Percentiles rank a stretch among this genome's conserved stretches.
Evolutionary conservation across 92 coral and sea anemone species (phyloP).

Genomic region (Bergia sp.): DNA sequence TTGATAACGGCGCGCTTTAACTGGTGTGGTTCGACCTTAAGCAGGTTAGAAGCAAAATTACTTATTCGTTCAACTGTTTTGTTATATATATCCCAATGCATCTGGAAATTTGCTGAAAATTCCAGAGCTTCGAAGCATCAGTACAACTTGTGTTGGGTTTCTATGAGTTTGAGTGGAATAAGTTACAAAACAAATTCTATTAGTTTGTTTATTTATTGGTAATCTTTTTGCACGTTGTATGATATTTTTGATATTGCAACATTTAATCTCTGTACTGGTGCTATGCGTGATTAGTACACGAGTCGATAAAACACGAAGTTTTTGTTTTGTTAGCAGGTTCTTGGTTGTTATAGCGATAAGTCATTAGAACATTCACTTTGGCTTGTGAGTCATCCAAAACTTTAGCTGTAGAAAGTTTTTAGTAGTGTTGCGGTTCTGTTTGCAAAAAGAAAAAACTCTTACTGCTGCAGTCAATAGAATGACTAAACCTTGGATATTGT

Average conservation of each 20-base stretch:
- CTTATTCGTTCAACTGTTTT: not conserved
- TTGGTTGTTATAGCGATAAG: not conserved
- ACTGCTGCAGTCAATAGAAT: not conserved
- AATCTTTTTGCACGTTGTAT: not conserved
- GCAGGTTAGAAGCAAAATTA: not conserved
- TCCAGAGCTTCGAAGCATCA: not conserved
- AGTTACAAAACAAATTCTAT: slow-evolving; percentile 19
- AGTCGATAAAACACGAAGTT: not conserved
- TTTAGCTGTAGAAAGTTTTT: not conserved
- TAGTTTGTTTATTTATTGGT: slow-evolving; percentile 14
- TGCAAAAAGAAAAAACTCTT: not conserved
- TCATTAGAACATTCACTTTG: not conserved
- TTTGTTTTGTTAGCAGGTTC: not conserved
- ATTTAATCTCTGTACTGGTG: not conserved
- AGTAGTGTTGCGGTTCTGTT: not conserved
- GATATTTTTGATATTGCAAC: not conserved
- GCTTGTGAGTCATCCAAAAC: not conserved
- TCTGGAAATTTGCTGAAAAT: not conserved
- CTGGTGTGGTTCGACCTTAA: not conserved
- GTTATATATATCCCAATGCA: not conserved
- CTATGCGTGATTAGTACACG: not conserved
- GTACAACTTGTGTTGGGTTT: not conserved
- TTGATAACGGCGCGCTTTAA: not conserved
- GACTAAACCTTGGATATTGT: not conserved
- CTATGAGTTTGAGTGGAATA: not conserved